A percentile compares a stretch with the other conserved stretches of the same genome.
phyloP scores from a whole-genome alignment of 2,797 vertebrate genomes.

The Ibycter americanus region DNA sequence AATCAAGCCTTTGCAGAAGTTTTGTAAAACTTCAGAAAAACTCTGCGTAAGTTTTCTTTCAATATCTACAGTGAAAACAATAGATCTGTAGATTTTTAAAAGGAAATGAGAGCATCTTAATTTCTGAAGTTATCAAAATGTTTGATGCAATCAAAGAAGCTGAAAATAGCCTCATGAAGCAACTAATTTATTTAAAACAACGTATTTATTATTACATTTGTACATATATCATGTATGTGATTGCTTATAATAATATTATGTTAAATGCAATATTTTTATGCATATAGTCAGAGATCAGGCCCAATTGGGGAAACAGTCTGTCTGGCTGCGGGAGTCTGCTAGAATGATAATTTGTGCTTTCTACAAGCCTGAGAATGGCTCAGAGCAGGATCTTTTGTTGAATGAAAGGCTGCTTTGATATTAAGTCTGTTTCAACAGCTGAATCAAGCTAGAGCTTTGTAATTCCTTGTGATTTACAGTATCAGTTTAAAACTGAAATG shows the following conservation, averaged over 20 bases:
- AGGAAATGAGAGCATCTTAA: background rate
- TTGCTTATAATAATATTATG: background rate
- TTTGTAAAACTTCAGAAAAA: background rate
- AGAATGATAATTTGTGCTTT: background rate
- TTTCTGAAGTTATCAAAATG: background rate
- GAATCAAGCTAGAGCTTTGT: conserved; percentile 53
- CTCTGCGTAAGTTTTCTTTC: background rate
- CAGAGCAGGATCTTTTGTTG: conserved; percentile 19
- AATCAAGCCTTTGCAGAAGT: background rate
- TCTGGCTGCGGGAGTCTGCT: background rate
- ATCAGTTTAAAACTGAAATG: conserved; percentile 60
- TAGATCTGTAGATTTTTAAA: background rate
- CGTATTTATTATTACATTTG: background rate
- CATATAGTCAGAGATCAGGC: background rate
- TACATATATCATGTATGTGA: background rate
- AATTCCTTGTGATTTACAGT: conserved; percentile 62
- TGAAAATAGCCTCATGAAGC: background rate
- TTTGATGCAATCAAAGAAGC: background rate
- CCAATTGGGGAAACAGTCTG: background rate
- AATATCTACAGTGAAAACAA: background rate
- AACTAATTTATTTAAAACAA: background rate
- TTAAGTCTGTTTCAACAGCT: conserved; percentile 31
- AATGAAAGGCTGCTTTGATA: conserved; percentile 18
- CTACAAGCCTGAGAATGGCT: background rate
- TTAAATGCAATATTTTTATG: background rate